Base-by-base conservation (phyloP, 2,888 invertebrate genomes). In the Acrocera orbiculus region DNA sequence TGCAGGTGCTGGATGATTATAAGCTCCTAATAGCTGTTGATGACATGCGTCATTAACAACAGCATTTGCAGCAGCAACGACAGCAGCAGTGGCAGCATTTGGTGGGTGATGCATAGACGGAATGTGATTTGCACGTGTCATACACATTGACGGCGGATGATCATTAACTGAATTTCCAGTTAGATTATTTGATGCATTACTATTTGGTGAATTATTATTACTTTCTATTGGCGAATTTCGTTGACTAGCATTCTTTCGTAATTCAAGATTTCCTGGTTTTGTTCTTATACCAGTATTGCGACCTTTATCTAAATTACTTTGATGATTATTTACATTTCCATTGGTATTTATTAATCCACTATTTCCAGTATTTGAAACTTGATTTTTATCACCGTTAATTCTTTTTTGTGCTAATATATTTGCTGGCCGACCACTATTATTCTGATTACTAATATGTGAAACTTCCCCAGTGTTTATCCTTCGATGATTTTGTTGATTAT, bases 1-100 rank as follows among this genome's bases (percentile, higher is more conserved):
- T 56, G 62, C 26, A 56, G 53, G 8, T 58, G 57, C 38, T 54
- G 56, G 56, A 63, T 60, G 42, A 64, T 69, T 48, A 58, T 67
- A 40, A 57, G 65, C 47, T 58, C 70, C 49, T 59, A 70, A 43
- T 56, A 60, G 43, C 56, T 65, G 15, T 56, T 61, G 44, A 43
- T 58, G 11, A 56, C 62, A 33, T 44, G 54, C 39, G 31, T 44
- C 44, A 19, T 46, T 44, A 34, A 50, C 47, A 49, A 55, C 9
- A 35, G 49, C 49, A 9, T 43, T 47, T n/a, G 47, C 42, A 49
- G 60, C 36, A 52, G 64, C 31, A 54, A 54, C 38, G 25, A 40
- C 44, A 29, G 42, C 45, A 26, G 49, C 48, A 55, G 49, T 49
- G 33, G 49, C 46, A 19, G 48, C 45, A 16, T 48, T 46, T 9